These are phyloP conservation scores for Digitonthophagus gazella DNA, from an alignment of 2,888 invertebrate species.

Conservation along the genomic window DNA sequence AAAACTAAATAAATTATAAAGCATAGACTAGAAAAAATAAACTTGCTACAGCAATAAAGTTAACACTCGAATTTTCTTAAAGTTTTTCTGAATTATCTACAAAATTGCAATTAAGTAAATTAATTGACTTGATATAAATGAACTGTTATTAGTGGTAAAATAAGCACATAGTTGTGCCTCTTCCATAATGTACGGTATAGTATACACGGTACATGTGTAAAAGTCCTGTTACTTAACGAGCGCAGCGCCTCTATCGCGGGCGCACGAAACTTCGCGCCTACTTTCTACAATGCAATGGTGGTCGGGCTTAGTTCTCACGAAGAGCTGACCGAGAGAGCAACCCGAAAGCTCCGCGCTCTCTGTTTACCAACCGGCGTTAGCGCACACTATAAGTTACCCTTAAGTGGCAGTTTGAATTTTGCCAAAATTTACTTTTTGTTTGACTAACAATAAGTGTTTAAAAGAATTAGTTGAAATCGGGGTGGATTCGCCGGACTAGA, in stretches of 20 bases:
- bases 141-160: neutral
- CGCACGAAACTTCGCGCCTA: constrained; percentile 44
- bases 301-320: constrained; percentile 45
- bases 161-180: neutral
- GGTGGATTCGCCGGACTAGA: constrained; percentile 29
- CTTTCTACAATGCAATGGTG: constrained; percentile 46
- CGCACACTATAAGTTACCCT: neutral
- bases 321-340: constrained; percentile 41
- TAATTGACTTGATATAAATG: too few species aligned
- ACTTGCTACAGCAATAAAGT: too few species aligned
- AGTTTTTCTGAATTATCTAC: too few species aligned
- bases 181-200: neutral
- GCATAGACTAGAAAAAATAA: too few species aligned
- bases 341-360: constrained; percentile 25
- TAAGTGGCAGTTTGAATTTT: constrained; percentile 1
- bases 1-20: too few species aligned
- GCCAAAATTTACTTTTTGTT: neutral
- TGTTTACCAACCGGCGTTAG: constrained; percentile 9
- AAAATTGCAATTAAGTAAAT: too few species aligned
- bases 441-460: neutral
- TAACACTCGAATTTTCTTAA: too few species aligned
- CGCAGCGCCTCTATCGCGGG: constrained; percentile 39
- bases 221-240: constrained; percentile 42
- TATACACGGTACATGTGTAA: constrained; percentile 25
- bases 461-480: constrained; percentile 11